A percentile compares a stretch with the other conserved stretches of the same genome.
Conservation (phyloP, 2,888 invertebrate species). For the Melanchra persicariae region DNA sequence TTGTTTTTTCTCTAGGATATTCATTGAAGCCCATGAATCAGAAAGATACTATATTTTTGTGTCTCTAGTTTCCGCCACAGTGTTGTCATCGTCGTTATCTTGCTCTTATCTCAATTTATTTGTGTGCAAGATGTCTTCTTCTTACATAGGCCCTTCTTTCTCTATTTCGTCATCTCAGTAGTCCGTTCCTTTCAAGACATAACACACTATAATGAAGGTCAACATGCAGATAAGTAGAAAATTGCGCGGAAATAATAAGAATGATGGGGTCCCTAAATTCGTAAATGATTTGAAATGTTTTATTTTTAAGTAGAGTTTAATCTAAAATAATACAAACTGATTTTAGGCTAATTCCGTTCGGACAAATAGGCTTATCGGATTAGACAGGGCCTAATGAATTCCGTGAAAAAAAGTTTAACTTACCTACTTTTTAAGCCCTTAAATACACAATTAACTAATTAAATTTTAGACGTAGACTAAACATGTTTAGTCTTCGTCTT, state of each 20-base stretch:
- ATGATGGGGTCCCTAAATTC: neutral
- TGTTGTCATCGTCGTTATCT: neutral
- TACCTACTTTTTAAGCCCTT: conserved; percentile 7
- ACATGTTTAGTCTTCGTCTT: neutral
- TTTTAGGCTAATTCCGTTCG: neutral
- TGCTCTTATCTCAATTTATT: neutral
- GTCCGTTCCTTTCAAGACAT: neutral
- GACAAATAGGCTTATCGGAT: conserved; percentile 31
- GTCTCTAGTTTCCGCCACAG: neutral
- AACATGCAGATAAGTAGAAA: too few relatives aligned
- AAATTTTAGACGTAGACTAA: neutral
- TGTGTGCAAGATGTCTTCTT: neutral
- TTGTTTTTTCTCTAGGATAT: neutral
- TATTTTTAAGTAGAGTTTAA: neutral
- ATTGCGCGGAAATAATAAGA: neutral
- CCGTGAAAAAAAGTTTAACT: conserved; percentile 13
- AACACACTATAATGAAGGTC: neutral
- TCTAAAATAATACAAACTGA: conserved; percentile 1
- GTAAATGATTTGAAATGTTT: neutral
- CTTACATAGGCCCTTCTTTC: neutral
- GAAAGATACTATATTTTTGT: neutral
- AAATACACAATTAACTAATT: conserved; percentile 8
- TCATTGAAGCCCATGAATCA: neutral
- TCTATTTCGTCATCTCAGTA: neutral
- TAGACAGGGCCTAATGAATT: conserved; percentile 31